A percentile compares a stretch with the other conserved stretches of the same genome.
Conservation (phyloP, 2,113 vertebrate species). For the Neolamprologus fasciatus region DNA sequence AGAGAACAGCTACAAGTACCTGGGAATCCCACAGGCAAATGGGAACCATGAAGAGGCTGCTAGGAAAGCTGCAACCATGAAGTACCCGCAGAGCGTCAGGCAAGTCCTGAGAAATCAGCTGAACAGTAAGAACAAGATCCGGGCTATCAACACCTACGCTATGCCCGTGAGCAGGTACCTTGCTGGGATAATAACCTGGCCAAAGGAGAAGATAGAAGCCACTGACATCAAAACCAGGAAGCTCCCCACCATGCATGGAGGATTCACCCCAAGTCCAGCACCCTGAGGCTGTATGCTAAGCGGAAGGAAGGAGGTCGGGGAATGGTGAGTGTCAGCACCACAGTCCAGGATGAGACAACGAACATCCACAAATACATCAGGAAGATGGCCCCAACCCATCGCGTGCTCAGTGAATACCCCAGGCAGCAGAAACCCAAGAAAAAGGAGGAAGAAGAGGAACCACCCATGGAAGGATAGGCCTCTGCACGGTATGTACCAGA, state of each 20-base stretch:
- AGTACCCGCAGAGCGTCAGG: background rate
- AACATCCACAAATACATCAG: background rate
- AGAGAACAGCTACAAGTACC: background rate
- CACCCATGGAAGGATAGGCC: background rate
- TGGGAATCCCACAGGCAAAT: background rate
- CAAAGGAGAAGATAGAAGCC: background rate
- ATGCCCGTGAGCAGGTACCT: background rate
- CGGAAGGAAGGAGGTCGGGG: background rate
- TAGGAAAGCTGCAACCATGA: background rate
- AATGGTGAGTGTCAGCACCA: fast-evolving
- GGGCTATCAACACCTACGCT: background rate
- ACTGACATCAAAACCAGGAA: background rate
- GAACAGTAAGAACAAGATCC: background rate
- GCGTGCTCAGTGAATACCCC: background rate
- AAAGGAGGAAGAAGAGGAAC: background rate
- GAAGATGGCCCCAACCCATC: background rate
- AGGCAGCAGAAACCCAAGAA: background rate
- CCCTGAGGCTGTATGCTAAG: background rate
- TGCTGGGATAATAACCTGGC: background rate
- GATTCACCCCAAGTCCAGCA: background rate
- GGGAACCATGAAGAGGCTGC: background rate
- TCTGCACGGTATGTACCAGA: background rate
- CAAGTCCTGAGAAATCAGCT: background rate
- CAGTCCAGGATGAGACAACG: background rate
- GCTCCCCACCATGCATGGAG: background rate